Evolutionary conservation across 2,113 vertebrate genomes (phyloP).

Genomic region (Nannospalax galili): DNA sequence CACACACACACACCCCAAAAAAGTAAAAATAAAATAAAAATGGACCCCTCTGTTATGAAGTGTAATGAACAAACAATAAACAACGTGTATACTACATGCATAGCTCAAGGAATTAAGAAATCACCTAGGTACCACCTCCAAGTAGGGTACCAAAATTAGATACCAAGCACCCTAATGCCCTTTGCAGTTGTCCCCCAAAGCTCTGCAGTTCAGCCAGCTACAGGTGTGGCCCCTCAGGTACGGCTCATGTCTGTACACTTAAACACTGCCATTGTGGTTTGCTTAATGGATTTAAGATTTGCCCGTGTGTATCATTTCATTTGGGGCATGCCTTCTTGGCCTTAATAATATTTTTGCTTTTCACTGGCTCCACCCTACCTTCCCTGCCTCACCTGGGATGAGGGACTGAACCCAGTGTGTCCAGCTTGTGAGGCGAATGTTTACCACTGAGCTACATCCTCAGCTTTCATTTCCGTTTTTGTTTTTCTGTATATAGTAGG

Average conservation of each 20-base stretch:
- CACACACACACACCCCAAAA: background rate
- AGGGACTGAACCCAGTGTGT: background rate
- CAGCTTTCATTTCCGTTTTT: background rate
- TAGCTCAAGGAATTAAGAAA: background rate
- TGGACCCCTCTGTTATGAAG: too few species aligned
- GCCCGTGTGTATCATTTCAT: background rate
- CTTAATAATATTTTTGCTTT: background rate
- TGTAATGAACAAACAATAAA: too few species aligned
- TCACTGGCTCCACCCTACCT: too few species aligned
- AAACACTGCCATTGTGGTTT: background rate
- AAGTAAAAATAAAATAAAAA: background rate
- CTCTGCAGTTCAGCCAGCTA: background rate
- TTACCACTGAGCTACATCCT: background rate
- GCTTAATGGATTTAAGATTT: background rate
- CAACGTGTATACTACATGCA: background rate
- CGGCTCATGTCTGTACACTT: background rate
- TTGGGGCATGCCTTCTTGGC: background rate
- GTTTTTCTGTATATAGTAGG: background rate
- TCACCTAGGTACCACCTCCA: background rate
- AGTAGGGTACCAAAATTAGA: background rate
- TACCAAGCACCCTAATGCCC: rapidly evolving
- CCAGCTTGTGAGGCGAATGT: background rate
- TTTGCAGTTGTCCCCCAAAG: background rate
- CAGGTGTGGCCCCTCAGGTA: background rate
- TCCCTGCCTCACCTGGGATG: too few species aligned